phyloP scores from a whole-genome alignment of 2,888 invertebrate genomes.

The Chloroclysta siterata region DNA sequence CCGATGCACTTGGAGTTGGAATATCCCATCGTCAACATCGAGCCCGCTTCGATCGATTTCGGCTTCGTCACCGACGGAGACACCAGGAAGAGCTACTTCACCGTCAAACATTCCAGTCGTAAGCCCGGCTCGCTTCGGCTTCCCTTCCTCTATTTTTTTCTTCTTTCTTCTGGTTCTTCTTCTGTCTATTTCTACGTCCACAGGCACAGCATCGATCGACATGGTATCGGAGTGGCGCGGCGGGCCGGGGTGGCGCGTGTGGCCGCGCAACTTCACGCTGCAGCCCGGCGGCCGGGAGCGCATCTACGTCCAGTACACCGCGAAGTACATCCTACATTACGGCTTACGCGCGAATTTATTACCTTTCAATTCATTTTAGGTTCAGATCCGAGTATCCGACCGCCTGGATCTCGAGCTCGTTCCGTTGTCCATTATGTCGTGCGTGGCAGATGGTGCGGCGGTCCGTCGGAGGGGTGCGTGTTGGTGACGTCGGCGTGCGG shows the following conservation, averaged over 20 bases:
- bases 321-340: slow-evolving; percentile 46
- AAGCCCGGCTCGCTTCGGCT: slow-evolving; percentile 40
- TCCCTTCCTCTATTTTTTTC: no score
- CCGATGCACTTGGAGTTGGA: slow-evolving; percentile 61
- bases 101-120: slow-evolving; percentile 67
- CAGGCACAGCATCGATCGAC: slow-evolving; percentile 51
- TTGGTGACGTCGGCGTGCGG: slow-evolving; percentile 28
- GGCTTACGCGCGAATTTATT: no score
- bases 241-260: slow-evolving; percentile 50
- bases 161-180: no score
- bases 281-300: slow-evolving; percentile 46
- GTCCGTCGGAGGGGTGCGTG: slow-evolving; percentile 45
- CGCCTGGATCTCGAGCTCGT: no score
- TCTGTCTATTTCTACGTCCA: no score
- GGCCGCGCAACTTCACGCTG: slow-evolving; percentile 55
- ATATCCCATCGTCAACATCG: slow-evolving; percentile 53
- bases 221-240: slow-evolving; percentile 53
- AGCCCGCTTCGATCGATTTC: slow-evolving; percentile 59
- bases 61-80: slow-evolving; percentile 64
- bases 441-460: slow-evolving; percentile 41
- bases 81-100: slow-evolving; percentile 63
- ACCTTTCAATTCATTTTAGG: no score
- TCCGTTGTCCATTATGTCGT: no score
- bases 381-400: no score
- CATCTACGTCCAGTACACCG: slow-evolving; percentile 64